Base-by-base conservation (phyloP, 1,140 invertebrate genomes). In the Orius insidiosus region DNA sequence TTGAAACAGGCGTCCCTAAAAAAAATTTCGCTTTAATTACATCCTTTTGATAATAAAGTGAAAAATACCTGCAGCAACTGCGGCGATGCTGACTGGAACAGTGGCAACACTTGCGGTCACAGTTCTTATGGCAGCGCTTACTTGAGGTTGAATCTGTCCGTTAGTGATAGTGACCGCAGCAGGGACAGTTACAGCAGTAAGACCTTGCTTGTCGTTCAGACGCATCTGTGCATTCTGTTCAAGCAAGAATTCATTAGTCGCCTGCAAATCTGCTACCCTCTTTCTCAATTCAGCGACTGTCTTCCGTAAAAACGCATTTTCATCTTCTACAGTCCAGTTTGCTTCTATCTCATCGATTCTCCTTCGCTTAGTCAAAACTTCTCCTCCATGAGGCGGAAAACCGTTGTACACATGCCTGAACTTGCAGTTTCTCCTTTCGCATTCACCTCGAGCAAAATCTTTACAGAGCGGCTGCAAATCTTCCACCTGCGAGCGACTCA, bases 221-320 rank as follows among this genome's bases (percentile, higher is more conserved):
- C 81, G 66, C 45, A 84, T 62, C 39, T 80, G 74, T 7, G 80
- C 80, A 60, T 85, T 86, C 63, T 86, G 81, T 53, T 83, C 79
- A 39, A 85, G 57, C 0, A 86, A 64, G 59, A 84, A 83, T 58
- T 85, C 80, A 60, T 85, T 85, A 2, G 81, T 80, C 5, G 80
- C 78, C n/a, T 75, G 76, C 38, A 84, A 38, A 50, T 54, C 52
- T 32, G 52, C 54, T 47, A 73, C 71, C 58, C 75, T 72, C 54
- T 78, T 78, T 58, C 80, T 80, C 39, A 85, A 59, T 53, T 82
- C 78, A 35, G 80, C 76, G 43, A 85, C 71, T 59, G 78, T 76
- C 50, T 77, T 72, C 51, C 76, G 67, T 32, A 85, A 59, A 48
- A 81, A 63, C 33, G 63, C 65, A 61, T 83, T 84, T 58, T 85